Evolutionary conservation across 2,888 invertebrate genomes (phyloP).

Genomic region (Xestia xanthographa): DNA sequence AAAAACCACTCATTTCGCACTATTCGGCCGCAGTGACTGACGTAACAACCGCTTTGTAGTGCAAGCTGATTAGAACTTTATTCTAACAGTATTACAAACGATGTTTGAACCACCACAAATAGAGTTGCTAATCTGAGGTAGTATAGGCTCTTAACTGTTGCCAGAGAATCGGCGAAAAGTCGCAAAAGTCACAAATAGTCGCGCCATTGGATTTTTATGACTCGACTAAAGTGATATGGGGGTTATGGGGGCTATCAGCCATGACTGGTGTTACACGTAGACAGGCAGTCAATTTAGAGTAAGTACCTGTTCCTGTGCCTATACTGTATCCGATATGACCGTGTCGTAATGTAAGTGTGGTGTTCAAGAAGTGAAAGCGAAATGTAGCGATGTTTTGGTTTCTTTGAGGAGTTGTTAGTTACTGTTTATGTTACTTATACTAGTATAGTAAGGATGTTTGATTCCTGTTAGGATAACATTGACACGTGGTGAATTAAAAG

Average conservation of each 20-base stretch:
- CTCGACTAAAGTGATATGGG: slow-evolving; percentile 58
- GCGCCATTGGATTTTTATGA: slow-evolving; percentile 62
- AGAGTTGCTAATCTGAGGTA: too few relatives aligned
- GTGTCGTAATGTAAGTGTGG: slow-evolving; percentile 39
- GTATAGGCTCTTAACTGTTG: slow-evolving; percentile 33
- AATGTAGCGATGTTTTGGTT: neutral
- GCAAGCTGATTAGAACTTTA: too few relatives aligned
- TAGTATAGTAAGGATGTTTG: neutral
- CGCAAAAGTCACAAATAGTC: slow-evolving; percentile 54
- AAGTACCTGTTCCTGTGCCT: slow-evolving; percentile 51
- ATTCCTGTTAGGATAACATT: too few relatives aligned
- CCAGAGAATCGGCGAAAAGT: slow-evolving; percentile 34
- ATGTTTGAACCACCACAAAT: too few relatives aligned
- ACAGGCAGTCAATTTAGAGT: slow-evolving; percentile 55
- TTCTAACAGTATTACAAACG: too few relatives aligned
- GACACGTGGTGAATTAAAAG: neutral
- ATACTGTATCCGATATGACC: slow-evolving; percentile 29
- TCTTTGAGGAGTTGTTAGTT: neutral
- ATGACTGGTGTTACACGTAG: slow-evolving; percentile 50
- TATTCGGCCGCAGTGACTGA: too few relatives aligned
- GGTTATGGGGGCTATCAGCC: slow-evolving; percentile 48
- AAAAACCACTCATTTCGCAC: too few relatives aligned
- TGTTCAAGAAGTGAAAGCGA: neutral
- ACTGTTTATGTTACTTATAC: neutral
- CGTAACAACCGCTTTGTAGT: too few relatives aligned